These are phyloP conservation scores for Drosophila lacteicornis DNA, from an alignment of 1,140 invertebrate species.

Conservation along the genomic window DNA sequence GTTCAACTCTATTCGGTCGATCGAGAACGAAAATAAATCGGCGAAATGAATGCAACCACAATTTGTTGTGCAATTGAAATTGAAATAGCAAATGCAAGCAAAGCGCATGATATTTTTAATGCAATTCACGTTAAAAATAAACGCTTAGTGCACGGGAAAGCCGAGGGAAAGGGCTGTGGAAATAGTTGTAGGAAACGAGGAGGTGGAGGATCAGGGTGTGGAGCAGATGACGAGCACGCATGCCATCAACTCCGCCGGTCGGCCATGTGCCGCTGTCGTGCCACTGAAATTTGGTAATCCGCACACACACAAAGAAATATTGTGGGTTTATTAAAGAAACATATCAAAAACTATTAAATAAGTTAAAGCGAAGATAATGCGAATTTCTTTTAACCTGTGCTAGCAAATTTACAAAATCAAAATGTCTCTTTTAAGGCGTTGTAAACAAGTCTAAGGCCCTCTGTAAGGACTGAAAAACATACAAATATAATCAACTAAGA, in stretches of 20 bases:
- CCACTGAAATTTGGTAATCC: conserved; percentile 32
- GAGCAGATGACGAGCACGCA: conserved; percentile 59
- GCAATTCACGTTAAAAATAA: conserved; percentile 70
- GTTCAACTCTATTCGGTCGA: conserved; percentile 11
- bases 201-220: conserved; percentile 6
- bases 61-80: conserved; percentile 56
- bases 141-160: conserved; percentile 16
- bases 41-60: conserved; percentile 9
- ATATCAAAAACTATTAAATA: too few relatives aligned
- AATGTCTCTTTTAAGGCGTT: too few relatives aligned
- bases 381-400: too few relatives aligned
- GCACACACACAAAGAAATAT: conserved; percentile 12
- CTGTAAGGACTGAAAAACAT: too few relatives aligned
- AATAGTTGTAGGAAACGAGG: conserved; percentile 2
- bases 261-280: conserved; percentile 64
- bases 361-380: too few relatives aligned
- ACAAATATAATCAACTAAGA: too few relatives aligned
- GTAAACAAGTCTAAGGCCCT: too few relatives aligned
- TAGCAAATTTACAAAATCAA: too few relatives aligned
- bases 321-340: not conserved
- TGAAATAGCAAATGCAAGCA: conserved; percentile 67
- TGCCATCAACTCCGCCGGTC: conserved; percentile 52
- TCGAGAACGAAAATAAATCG: conserved; percentile 28
- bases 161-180: not conserved
- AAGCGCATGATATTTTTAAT: conserved; percentile 73